Percentiles rank a stretch among this genome's conserved stretches.
Conservation (phyloP, 2,888 invertebrate genomes). For the Clivina fossor region DNA sequence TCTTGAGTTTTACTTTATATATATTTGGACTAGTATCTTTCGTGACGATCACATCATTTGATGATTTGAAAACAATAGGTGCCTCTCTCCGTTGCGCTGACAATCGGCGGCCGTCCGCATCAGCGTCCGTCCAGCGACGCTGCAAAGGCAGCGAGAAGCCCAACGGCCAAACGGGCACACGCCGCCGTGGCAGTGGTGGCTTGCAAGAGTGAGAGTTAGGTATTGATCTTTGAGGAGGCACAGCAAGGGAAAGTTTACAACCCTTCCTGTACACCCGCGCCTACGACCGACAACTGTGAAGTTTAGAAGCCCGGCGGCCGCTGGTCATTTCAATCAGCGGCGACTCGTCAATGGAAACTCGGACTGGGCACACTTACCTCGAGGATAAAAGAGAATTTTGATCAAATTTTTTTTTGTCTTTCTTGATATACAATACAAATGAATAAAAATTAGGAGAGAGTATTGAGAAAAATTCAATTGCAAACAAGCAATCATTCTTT, state of each 20-base stretch:
- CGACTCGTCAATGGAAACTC: slow-evolving; percentile 47
- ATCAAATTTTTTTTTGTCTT: too few relatives aligned
- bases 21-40: too few relatives aligned
- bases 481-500: too few relatives aligned
- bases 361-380: too few relatives aligned
- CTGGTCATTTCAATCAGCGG: slow-evolving; percentile 54
- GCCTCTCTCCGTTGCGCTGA: slow-evolving; percentile 5
- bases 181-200: neutral
- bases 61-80: slow-evolving; percentile 20
- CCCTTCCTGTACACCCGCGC: slow-evolving; percentile 44
- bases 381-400: too few relatives aligned
- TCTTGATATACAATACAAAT: too few relatives aligned
- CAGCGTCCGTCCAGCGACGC: slow-evolving; percentile 13
- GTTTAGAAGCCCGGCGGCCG: slow-evolving; percentile 54
- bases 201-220: slow-evolving; percentile 48
- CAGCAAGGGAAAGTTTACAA: slow-evolving; percentile 55
- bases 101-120: slow-evolving; percentile 27
- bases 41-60: slow-evolving; percentile 28
- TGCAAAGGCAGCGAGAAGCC: slow-evolving; percentile 16
- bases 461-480: too few relatives aligned
- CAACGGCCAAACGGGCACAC: slow-evolving; percentile 5
- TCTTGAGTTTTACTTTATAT: slow-evolving; percentile 29
- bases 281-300: slow-evolving; percentile 46
- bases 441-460: too few relatives aligned
- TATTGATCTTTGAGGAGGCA: slow-evolving; percentile 54